Evolutionary conservation across 2,888 invertebrate genomes (phyloP).

Genomic region (Stenurella melanura): DNA sequence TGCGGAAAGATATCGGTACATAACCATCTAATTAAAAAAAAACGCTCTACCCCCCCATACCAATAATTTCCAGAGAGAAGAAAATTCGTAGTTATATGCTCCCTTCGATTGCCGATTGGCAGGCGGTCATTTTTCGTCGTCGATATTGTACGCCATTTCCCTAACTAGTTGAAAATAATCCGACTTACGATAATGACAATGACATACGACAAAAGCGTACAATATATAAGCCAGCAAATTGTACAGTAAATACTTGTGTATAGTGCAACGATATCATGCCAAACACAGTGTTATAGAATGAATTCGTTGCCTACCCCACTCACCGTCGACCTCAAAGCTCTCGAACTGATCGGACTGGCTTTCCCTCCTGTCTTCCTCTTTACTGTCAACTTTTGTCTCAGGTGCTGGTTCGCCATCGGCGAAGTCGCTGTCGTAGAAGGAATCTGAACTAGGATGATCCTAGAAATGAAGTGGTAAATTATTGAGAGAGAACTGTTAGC

Average conservation of each 20-base stretch:
- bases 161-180: too few relatives aligned
- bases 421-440: slow-evolving; percentile 92
- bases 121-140: too few relatives aligned
- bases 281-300: slow-evolving; percentile 51
- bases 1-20: too few relatives aligned
- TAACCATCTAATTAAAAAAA: too few relatives aligned
- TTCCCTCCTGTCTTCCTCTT: slow-evolving; percentile 63
- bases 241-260: slow-evolving; percentile 10
- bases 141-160: too few relatives aligned
- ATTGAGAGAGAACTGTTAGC: neutral
- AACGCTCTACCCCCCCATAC: too few relatives aligned
- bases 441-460: slow-evolving; percentile 92
- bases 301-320: slow-evolving; percentile 75
- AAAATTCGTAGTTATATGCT: too few relatives aligned
- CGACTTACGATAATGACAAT: neutral
- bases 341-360: slow-evolving; percentile 77
- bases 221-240: slow-evolving; percentile 22
- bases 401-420: slow-evolving; percentile 79
- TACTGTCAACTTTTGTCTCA: slow-evolving; percentile 61
- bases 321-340: slow-evolving; percentile 81
- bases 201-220: slow-evolving; percentile 14
- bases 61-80: too few relatives aligned
- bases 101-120: too few relatives aligned
- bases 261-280: slow-evolving; percentile 63
- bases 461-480: slow-evolving; percentile 66